Conservation (phyloP, 2,113 vertebrate genomes). For the Prunella fulvescens region DNA sequence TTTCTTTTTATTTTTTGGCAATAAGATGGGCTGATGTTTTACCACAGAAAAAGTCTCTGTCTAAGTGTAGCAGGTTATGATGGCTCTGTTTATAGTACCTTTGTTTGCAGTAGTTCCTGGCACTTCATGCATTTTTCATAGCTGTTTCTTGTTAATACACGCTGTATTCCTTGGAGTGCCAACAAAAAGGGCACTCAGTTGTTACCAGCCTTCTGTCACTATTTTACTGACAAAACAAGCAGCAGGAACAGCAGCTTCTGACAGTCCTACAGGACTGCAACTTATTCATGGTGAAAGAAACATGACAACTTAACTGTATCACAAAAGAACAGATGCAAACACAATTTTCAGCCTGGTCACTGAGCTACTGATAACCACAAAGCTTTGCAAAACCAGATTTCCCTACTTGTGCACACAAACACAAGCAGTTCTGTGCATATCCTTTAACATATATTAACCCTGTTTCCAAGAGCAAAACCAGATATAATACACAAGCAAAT, state of each 20-base stretch:
- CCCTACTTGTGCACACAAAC: neutral
- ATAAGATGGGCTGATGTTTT: neutral
- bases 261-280: neutral
- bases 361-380: neutral
- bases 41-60: neutral
- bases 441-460: neutral
- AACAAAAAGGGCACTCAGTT: conserved; percentile 7
- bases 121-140: conserved; percentile 63
- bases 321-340: neutral
- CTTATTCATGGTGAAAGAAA: neutral
- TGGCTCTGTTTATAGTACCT: conserved; percentile 4
- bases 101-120: conserved; percentile 42
- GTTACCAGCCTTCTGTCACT: neutral
- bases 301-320: neutral
- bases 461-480: neutral
- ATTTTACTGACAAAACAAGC: neutral
- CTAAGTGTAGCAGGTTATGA: neutral
- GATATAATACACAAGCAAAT: neutral
- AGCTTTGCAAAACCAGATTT: neutral
- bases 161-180: conserved; percentile 11
- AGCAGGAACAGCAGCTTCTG: neutral
- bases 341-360: neutral
- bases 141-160: conserved; percentile 51
- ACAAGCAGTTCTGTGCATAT: neutral
- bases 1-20: neutral